Percentiles rank a stretch among this genome's conserved stretches.
Conservation (phyloP, 1,140 invertebrate species). For the Dendroctonus valens region DNA sequence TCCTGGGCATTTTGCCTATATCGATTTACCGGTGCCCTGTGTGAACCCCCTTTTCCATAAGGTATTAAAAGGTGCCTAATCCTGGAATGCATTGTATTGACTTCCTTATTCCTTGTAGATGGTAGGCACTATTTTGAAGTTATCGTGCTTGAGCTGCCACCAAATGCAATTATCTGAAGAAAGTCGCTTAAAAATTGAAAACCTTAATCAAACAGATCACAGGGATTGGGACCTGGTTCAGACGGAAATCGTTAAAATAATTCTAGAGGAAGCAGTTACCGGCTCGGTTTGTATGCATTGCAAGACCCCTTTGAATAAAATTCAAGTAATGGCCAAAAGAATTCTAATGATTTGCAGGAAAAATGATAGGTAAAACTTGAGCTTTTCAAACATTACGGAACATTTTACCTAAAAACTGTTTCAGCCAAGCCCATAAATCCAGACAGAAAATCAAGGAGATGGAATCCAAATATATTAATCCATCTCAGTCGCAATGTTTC, state of each 20-base stretch:
- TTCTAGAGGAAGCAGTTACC: conserved; percentile 56
- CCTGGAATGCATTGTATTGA: background rate
- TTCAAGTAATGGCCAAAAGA: conserved; percentile 61
- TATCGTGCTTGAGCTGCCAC: conserved; percentile 70
- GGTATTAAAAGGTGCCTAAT: conserved; percentile 40
- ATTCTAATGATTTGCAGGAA: conserved; percentile 56
- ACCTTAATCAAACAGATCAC: conserved; percentile 7
- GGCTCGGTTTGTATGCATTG: conserved; percentile 65
- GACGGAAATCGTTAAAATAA: conserved; percentile 55
- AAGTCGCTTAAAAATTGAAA: conserved; percentile 50
- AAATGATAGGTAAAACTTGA: conserved; percentile 29
- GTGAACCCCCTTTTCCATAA: conserved; percentile 91
- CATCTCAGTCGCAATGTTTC: conserved; percentile 57
- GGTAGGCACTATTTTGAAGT: conserved; percentile 65
- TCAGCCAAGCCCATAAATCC: no score
- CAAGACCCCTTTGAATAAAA: conserved; percentile 57
- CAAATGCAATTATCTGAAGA: conserved; percentile 63
- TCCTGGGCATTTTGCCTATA: conserved; percentile 93
- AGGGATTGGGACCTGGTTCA: conserved; percentile 15
- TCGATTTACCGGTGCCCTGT: conserved; percentile 85
- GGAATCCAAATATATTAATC: conserved; percentile 42
- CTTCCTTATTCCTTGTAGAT: conserved; percentile 51
- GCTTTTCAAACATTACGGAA: background rate
- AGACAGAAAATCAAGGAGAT: background rate
- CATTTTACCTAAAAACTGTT: no score